Conservation (phyloP, 2,797 vertebrate genomes). For the Muscicapa comitata region DNA sequence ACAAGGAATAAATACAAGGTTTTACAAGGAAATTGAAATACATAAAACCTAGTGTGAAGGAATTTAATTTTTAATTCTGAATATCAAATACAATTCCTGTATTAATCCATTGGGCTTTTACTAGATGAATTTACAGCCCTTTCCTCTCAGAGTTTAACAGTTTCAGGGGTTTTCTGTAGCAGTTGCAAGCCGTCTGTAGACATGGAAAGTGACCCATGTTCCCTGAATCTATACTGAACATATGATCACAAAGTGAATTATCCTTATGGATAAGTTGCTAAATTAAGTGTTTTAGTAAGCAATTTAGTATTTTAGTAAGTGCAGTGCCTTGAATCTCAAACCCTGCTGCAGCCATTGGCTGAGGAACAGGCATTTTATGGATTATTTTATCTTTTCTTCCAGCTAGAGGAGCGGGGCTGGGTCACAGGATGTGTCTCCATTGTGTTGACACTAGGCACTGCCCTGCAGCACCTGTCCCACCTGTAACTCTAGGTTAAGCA, state of each 20-base stretch:
- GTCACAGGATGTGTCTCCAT: fast-evolving
- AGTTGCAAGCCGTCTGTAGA: neutral
- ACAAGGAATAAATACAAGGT: neutral
- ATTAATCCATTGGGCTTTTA: neutral
- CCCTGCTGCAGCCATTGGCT: neutral
- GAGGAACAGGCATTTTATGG: neutral
- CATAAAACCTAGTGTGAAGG: neutral
- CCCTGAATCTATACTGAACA: neutral
- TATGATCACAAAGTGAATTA: neutral
- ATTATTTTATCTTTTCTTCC: neutral
- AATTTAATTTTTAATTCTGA: neutral
- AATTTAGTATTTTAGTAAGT: neutral
- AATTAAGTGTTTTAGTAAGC: neutral
- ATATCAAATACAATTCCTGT: neutral
- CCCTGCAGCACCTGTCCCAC: neutral
- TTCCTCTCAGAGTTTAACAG: neutral
- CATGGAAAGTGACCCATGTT: neutral
- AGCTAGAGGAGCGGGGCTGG: neutral
- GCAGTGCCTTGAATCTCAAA: neutral
- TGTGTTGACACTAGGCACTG: neutral
- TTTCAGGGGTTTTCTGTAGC: neutral
- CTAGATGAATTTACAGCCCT: neutral
- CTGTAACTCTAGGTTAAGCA: neutral
- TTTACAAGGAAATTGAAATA: neutral
- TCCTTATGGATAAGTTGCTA: neutral